Conservation (phyloP, 2,113 vertebrate species). For the Gallinago jamesoni region DNA sequence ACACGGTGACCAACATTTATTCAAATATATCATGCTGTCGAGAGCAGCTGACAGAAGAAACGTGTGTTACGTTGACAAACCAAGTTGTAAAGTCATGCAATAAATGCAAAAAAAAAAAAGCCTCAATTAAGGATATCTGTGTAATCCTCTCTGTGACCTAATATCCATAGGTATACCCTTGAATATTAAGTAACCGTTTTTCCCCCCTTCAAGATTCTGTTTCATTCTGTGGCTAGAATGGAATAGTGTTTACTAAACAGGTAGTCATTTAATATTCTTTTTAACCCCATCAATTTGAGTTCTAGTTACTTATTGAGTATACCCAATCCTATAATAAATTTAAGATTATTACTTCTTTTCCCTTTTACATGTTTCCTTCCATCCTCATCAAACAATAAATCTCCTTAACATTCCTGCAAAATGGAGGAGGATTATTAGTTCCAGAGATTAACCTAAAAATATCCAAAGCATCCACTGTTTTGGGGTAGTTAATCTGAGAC, state of each 20-base stretch:
- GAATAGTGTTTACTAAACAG: neutral
- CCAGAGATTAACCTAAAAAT: slow-evolving; percentile 43
- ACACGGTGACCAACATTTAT: neutral
- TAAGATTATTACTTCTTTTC: neutral
- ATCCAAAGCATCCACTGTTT: slow-evolving; percentile 8
- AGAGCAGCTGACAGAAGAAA: neutral
- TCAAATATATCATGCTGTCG: neutral
- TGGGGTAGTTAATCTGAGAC: neutral
- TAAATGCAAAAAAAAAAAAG: neutral
- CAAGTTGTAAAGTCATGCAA: neutral
- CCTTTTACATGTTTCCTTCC: neutral
- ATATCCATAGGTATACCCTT: neutral
- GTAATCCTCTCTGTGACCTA: neutral
- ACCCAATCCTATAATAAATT: neutral
- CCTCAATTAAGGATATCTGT: neutral
- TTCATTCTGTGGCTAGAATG: neutral
- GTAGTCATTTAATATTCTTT: neutral
- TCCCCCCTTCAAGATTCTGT: neutral
- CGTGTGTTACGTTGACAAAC: neutral
- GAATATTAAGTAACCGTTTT: neutral
- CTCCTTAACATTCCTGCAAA: slow-evolving; percentile 40
- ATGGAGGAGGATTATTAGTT: slow-evolving; percentile 14
- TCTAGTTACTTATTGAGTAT: neutral
- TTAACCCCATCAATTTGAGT: neutral
- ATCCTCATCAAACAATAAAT: neutral